A percentile compares a stretch with the other conserved stretches of the same genome.
Evolutionary conservation across 2,113 vertebrate species (phyloP).

Genomic region (Pogona vitticeps): DNA sequence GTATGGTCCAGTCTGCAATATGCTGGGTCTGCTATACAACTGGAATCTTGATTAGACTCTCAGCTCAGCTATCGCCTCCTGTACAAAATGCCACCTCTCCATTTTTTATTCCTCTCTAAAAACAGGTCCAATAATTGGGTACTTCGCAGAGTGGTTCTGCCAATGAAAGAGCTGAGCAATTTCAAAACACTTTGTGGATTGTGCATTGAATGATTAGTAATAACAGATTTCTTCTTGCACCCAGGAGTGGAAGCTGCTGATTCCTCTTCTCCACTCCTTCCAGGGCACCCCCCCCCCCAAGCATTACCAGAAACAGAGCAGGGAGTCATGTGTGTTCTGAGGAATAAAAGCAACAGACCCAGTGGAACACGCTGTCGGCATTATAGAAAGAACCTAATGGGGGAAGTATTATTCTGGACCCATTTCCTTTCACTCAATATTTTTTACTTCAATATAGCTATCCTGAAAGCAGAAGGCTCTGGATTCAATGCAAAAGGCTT

Average conservation of each 20-base stretch:
- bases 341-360: neutral
- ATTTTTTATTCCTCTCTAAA: neutral
- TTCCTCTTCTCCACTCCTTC: neutral
- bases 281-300: neutral
- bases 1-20: neutral
- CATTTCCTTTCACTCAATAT: neutral
- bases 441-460: neutral
- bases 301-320: neutral
- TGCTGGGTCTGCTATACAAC: too few species aligned
- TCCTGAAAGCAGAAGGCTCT: neutral
- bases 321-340: neutral
- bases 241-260: neutral
- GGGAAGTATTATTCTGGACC: neutral
- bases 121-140: neutral
- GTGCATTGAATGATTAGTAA: conserved; percentile 3
- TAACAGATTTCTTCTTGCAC: neutral
- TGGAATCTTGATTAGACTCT: neutral
- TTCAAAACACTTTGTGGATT: conserved; percentile 1
- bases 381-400: neutral
- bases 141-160: conserved; percentile 1
- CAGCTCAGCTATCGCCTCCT: neutral
- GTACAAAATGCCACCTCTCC: neutral
- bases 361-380: neutral
- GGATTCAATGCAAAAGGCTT: neutral
- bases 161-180: neutral